Conservation (phyloP, 2,888 invertebrate species). For the Thalpophila matura region DNA sequence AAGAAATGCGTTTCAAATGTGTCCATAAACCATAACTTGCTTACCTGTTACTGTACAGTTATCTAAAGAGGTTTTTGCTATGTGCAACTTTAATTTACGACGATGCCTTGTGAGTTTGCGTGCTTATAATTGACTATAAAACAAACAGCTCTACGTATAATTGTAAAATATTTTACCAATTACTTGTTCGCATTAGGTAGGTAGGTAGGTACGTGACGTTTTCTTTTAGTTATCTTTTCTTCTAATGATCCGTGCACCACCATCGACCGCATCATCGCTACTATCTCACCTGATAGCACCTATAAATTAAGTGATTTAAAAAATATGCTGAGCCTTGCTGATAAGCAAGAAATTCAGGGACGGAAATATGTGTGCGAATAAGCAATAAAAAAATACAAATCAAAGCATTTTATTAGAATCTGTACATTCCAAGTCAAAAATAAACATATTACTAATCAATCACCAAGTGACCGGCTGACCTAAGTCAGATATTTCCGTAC, state of each 20-base stretch:
- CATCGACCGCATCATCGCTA: too few relatives aligned
- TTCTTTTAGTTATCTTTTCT: background rate
- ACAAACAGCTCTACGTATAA: background rate
- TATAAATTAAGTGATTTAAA: too few relatives aligned
- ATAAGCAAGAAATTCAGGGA: background rate
- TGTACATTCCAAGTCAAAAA: conserved; percentile 4
- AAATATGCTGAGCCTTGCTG: too few relatives aligned
- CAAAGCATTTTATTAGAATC: background rate
- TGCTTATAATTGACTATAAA: conserved; percentile 23
- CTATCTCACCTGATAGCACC: too few relatives aligned
- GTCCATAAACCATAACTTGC: conserved; percentile 2
- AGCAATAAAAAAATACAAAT: background rate
- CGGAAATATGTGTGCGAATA: background rate
- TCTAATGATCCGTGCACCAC: too few relatives aligned
- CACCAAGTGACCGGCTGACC: conserved; percentile 43
- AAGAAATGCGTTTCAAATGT: background rate
- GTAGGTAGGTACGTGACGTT: too few relatives aligned
- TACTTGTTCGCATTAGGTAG: too few relatives aligned
- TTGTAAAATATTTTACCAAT: background rate
- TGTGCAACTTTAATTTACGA: conserved; percentile 35
- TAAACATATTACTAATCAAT: conserved; percentile 10
- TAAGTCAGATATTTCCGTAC: conserved; percentile 40
- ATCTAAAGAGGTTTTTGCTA: conserved; percentile 30
- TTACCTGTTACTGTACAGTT: conserved; percentile 22
- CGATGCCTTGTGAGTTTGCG: conserved; percentile 2